Percentiles rank a stretch among this genome's conserved stretches.
phyloP scores from a whole-genome alignment of 2,113 vertebrate genomes.

The Marcusenius ussheri region DNA sequence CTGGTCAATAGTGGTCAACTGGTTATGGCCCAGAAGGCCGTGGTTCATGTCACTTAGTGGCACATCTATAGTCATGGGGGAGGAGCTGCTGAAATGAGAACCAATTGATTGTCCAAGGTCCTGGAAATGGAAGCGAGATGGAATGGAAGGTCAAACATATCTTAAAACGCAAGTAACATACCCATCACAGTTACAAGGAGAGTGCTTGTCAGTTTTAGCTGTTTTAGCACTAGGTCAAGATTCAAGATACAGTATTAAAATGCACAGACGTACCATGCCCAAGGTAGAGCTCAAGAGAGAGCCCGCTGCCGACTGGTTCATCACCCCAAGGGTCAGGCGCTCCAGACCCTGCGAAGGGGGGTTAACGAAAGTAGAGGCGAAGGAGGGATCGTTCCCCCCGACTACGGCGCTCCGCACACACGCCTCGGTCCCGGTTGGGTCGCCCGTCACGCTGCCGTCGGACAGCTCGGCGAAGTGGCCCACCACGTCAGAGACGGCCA shows the following conservation, averaged over 20 bases:
- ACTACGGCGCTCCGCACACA: slow-evolving; percentile 69
- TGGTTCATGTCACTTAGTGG: slow-evolving; percentile 74
- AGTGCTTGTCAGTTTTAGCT: background rate
- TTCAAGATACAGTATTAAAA: background rate
- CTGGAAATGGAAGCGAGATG: slow-evolving; percentile 42
- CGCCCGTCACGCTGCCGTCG: slow-evolving; percentile 56
- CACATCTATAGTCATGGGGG: slow-evolving; percentile 79
- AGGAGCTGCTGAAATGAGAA: slow-evolving; percentile 76
- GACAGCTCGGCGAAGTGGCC: slow-evolving; percentile 76
- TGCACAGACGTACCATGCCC: slow-evolving; percentile 47
- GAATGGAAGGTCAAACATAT: background rate
- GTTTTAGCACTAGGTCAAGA: background rate
- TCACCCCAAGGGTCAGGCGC: slow-evolving; percentile 74
- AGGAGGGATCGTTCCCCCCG: slow-evolving; percentile 63
- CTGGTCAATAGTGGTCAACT: slow-evolving; percentile 85
- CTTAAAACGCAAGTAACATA: background rate
- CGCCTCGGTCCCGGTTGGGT: slow-evolving; percentile 56
- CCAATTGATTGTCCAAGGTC: slow-evolving; percentile 79
- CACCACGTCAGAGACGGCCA: slow-evolving; percentile 76
- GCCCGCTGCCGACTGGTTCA: slow-evolving; percentile 69
- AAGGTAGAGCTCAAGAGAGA: slow-evolving; percentile 55
- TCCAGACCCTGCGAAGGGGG: slow-evolving; percentile 60
- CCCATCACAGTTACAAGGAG: background rate
- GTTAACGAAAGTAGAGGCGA: slow-evolving; percentile 60
- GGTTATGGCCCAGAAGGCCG: slow-evolving; percentile 69